Conservation (phyloP, 1,140 invertebrate genomes). For the Heliconius nattereri region DNA sequence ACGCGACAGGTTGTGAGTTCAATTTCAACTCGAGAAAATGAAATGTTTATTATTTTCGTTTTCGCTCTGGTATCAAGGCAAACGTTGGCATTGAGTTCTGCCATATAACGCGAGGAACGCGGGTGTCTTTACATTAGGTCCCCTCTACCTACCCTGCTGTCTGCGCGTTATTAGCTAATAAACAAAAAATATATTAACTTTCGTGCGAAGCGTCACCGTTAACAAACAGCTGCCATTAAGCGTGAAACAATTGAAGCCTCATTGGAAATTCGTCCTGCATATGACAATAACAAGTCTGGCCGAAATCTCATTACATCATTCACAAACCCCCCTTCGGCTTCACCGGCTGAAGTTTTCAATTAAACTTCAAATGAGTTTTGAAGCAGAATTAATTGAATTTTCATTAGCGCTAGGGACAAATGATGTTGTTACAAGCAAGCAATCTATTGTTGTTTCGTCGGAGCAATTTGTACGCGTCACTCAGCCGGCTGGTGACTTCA, state of each 20-base stretch:
- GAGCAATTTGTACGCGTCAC: slow-evolving; percentile 72
- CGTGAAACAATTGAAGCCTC: slow-evolving; percentile 53
- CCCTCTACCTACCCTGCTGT: too few species aligned
- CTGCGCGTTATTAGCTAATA: too few species aligned
- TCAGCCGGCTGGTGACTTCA: slow-evolving; percentile 55
- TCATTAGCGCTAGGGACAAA: slow-evolving; percentile 78
- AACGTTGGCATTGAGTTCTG: too few species aligned
- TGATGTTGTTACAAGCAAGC: slow-evolving; percentile 75
- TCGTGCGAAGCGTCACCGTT: slow-evolving; percentile 44
- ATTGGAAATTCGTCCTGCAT: slow-evolving; percentile 58
- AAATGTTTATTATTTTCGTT: too few species aligned
- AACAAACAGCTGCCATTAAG: slow-evolving; percentile 65
- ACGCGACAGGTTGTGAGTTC: too few species aligned
- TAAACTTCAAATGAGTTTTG: slow-evolving; percentile 79
- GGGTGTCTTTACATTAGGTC: too few species aligned
- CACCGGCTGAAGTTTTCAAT: slow-evolving; percentile 73
- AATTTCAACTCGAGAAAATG: too few species aligned
- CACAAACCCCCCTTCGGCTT: slow-evolving; percentile 61
- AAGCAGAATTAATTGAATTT: slow-evolving; percentile 79
- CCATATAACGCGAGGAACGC: too few species aligned
- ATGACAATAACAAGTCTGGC: slow-evolving; percentile 71
- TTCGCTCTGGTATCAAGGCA: too few species aligned
- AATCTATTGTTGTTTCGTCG: slow-evolving; percentile 66
- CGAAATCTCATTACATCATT: slow-evolving; percentile 77
- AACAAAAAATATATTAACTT: slow-evolving; percentile 29